Evolutionary conservation across 2,113 vertebrate genomes (phyloP).

Genomic region (Phylloscopus trochilus): DNA sequence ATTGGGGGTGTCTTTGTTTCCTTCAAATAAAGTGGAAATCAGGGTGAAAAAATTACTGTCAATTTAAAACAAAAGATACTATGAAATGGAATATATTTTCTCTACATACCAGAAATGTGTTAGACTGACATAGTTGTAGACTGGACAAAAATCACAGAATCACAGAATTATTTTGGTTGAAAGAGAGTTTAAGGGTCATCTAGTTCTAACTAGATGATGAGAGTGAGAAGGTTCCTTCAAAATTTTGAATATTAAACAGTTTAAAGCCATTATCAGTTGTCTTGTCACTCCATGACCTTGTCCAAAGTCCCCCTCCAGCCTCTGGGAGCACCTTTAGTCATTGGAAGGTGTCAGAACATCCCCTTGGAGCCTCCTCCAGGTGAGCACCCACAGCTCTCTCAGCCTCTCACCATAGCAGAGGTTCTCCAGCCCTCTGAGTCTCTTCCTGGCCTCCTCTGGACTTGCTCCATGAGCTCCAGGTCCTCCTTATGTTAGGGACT

Average conservation of each 20-base stretch:
- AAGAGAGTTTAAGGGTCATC: background rate
- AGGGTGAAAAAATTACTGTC: background rate
- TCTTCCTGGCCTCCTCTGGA: rapidly evolving
- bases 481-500: background rate
- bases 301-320: background rate
- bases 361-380: background rate
- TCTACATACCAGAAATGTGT: background rate
- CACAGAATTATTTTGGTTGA: rapidly evolving
- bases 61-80: background rate
- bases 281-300: background rate
- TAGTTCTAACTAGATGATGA: background rate
- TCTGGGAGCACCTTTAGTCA: background rate
- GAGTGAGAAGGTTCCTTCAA: background rate
- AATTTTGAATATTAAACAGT: background rate
- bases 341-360: background rate
- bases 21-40: background rate
- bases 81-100: background rate
- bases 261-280: background rate
- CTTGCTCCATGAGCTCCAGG: rapidly evolving
- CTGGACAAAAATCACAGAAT: background rate
- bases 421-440: background rate
- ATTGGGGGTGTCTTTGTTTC: rapidly evolving
- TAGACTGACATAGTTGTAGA: background rate
- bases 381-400: rapidly evolving
- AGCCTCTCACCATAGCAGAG: background rate